A percentile compares a stretch with the other conserved stretches of the same genome.
phyloP scores from a whole-genome alignment of 2,888 invertebrate genomes.

The Sepiola atlantica region DNA sequence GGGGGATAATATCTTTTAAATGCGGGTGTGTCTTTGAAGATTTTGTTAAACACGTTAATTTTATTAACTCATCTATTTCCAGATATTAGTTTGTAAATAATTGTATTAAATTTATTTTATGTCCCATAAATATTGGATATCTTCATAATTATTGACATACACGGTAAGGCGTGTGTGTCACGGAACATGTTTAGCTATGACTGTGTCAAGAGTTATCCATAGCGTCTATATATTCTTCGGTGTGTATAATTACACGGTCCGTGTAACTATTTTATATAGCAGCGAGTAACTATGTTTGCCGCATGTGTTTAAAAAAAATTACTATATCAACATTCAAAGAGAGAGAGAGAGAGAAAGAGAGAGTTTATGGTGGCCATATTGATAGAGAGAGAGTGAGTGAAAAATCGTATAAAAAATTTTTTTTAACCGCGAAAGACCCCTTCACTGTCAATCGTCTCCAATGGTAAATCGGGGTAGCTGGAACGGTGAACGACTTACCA shows the following conservation, averaged over 20 bases:
- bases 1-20: no score
- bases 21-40: no score
- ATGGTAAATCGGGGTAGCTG: neutral
- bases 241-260: neutral
- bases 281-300: neutral
- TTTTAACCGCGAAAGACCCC: constrained; percentile 33
- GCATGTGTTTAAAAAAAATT: neutral
- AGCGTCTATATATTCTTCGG: neutral
- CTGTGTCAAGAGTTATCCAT: neutral
- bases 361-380: neutral
- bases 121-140: no score
- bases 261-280: neutral
- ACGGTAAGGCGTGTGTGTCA: neutral
- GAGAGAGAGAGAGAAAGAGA: neutral
- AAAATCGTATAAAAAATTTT: neutral
- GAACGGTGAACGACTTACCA: constrained; percentile 51
- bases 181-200: neutral
- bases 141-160: neutral
- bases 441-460: neutral
- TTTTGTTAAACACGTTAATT: no score
- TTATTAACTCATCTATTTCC: no score
- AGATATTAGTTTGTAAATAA: no score
- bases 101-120: no score
- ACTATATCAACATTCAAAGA: neutral
- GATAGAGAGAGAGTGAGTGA: neutral